Conservation (phyloP, 2,797 vertebrate genomes). For the Sitta carolinensis region DNA sequence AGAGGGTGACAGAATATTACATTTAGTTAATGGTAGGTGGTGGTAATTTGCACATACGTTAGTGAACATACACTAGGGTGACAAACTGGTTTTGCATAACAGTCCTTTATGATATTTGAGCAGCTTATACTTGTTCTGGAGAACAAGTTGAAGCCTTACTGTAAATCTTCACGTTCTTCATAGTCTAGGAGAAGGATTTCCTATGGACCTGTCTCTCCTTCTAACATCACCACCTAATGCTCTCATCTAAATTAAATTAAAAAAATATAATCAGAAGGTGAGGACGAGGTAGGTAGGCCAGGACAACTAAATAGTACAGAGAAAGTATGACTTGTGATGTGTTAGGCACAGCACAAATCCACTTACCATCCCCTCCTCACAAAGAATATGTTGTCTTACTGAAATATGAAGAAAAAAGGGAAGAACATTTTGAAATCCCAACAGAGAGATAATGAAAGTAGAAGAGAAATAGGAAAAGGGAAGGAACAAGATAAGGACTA, state of each 20-base stretch:
- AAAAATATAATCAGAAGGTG: not conserved
- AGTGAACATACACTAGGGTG: not conserved
- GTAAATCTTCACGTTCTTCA: not conserved
- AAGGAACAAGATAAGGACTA: not conserved
- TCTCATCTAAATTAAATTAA: not conserved
- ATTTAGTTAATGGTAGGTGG: not conserved
- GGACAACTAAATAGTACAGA: not conserved
- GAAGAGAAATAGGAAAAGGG: not conserved
- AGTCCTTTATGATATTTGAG: not conserved
- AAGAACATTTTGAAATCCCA: not conserved
- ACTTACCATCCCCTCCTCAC: rapidly evolving
- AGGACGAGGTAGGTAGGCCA: not conserved
- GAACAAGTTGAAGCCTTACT: not conserved
- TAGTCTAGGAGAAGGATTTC: not conserved
- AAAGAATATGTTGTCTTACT: not conserved
- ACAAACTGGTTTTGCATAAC: not conserved
- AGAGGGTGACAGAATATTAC: constrained; percentile 56
- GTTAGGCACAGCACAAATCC: not conserved
- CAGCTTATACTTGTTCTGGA: not conserved
- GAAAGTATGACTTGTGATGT: not conserved
- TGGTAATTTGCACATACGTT: not conserved
- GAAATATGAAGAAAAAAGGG: not conserved
- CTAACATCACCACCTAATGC: not conserved
- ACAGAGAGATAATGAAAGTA: not conserved
- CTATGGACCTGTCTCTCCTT: not conserved